Percentiles rank a stretch among this genome's conserved stretches.
Conservation (phyloP, 2,113 vertebrate genomes). For the Columba janthina region DNA sequence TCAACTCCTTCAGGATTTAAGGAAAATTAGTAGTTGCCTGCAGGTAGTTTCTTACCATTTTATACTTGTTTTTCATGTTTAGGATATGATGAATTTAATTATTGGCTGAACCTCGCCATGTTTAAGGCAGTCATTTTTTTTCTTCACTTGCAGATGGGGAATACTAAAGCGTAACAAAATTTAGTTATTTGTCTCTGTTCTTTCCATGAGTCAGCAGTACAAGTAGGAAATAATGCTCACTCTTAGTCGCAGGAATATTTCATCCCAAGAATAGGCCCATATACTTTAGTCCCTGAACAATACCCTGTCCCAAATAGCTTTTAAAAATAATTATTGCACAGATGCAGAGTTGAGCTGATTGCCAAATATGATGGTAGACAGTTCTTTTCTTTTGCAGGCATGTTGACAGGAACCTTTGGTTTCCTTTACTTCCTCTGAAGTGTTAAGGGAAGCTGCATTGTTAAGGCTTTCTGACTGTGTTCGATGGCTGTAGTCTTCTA, state of each 20-base stretch:
- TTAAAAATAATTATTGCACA: neutral
- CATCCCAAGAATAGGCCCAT: neutral
- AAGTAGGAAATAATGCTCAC: neutral
- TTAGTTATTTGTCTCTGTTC: neutral
- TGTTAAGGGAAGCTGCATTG: neutral
- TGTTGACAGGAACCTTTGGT: neutral
- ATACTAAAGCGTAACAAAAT: neutral
- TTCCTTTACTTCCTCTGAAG: constrained; percentile 15
- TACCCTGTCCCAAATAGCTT: neutral
- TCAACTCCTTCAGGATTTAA: neutral
- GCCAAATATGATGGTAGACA: neutral
- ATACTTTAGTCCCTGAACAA: neutral
- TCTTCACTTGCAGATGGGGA: neutral
- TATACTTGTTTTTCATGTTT: neutral
- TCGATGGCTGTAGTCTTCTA: neutral
- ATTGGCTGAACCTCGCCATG: accelerated
- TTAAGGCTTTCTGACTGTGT: neutral
- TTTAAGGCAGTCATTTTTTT: neutral
- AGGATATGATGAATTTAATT: neutral
- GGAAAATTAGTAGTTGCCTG: neutral
- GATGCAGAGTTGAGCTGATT: neutral
- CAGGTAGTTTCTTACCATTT: neutral
- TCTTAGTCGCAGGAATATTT: neutral
- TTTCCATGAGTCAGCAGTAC: neutral
- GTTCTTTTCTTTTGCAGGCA: neutral